These are phyloP conservation scores for Actias luna DNA, from an alignment of 2,888 invertebrate genomes.

Conservation along the genomic window DNA sequence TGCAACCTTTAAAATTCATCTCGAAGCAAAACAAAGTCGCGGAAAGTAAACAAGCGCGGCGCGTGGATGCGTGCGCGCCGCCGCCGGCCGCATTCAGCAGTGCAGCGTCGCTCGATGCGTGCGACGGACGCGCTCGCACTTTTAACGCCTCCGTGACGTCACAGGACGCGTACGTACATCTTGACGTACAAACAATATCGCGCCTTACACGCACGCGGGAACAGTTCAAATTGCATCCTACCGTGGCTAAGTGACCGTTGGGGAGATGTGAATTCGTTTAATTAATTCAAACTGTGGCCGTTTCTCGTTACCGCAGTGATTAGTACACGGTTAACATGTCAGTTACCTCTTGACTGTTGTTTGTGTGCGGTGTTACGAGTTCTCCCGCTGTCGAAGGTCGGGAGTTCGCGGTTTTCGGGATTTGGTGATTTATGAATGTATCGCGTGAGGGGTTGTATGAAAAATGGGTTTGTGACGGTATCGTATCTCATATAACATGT, in stretches of 20 bases:
- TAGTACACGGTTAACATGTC: not conserved
- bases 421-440: no score
- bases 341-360: not conserved
- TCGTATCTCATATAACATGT: no score
- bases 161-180: constrained; percentile 20
- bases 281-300: constrained; percentile 27
- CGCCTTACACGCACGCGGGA: constrained; percentile 6
- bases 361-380: not conserved
- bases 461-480: no score
- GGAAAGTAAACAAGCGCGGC: constrained; percentile 19
- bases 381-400: not conserved
- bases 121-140: constrained; percentile 36
- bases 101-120: constrained; percentile 40
- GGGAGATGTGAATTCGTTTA: constrained; percentile 5
- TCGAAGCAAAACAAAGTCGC: constrained; percentile 41
- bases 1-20: constrained; percentile 14
- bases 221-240: not conserved
- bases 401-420: not conserved
- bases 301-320: constrained; percentile 30
- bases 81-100: constrained; percentile 36
- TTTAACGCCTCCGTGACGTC: constrained; percentile 32
- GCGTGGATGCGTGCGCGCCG: constrained; percentile 7
- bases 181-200: constrained; percentile 18
- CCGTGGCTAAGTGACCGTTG: constrained; percentile 8
- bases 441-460: no score